phyloP scores from a whole-genome alignment of 1,140 invertebrate species.

The Scylla paramamosain region DNA sequence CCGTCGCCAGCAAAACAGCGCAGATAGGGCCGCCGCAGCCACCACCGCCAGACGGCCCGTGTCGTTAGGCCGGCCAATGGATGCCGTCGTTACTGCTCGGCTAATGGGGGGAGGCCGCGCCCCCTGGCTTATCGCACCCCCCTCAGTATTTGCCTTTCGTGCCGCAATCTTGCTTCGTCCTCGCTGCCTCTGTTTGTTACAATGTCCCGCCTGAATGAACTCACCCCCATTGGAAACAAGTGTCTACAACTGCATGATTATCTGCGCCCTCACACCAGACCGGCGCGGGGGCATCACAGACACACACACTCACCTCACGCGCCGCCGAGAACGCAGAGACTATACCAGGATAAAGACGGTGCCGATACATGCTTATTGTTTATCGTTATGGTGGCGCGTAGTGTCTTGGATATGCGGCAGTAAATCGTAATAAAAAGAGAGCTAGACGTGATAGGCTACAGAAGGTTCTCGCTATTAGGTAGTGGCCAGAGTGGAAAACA shows the following conservation, averaged over 20 bases:
- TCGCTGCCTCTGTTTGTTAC: constrained; percentile 32
- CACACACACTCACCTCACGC: not conserved
- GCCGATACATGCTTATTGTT: too few relatives aligned
- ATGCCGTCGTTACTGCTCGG: constrained; percentile 58
- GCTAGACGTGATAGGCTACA: too few relatives aligned
- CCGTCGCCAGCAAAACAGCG: constrained; percentile 9
- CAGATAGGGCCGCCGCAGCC: not conserved
- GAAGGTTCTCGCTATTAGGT: too few relatives aligned
- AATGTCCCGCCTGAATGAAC: constrained; percentile 44
- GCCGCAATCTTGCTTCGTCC: constrained; percentile 24
- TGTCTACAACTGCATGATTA: not conserved
- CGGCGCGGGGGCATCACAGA: not conserved
- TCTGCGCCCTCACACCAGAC: not conserved
- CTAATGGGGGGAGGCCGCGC: constrained; percentile 38
- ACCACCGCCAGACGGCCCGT: not conserved
- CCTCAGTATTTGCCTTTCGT: constrained; percentile 62
- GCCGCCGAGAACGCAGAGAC: not conserved
- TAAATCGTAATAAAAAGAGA: too few relatives aligned
- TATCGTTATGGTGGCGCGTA: too few relatives aligned
- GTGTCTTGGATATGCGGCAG: too few relatives aligned
- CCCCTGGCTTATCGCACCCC: constrained; percentile 45
- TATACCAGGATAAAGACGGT: too few relatives aligned
- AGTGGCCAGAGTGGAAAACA: too few relatives aligned
- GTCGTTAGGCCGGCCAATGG: constrained; percentile 57
- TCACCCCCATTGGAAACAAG: constrained; percentile 34